Evolutionary conservation across 2,113 vertebrate species (phyloP).

Genomic region (Oreamnos americanus): DNA sequence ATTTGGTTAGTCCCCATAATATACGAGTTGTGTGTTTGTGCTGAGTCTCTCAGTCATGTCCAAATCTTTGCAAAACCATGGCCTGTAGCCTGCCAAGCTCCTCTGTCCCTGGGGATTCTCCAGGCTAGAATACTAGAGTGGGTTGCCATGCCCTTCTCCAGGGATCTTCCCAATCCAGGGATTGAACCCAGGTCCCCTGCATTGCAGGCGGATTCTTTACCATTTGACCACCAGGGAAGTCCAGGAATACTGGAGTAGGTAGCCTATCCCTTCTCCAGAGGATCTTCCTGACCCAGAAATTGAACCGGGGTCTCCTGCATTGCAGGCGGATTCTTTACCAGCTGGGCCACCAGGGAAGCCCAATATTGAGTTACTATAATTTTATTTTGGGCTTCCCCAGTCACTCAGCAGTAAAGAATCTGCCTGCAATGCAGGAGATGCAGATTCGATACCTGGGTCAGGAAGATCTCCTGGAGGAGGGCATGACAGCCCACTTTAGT

Average conservation of each 20-base stretch:
- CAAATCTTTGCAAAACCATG: background rate
- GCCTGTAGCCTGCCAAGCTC: background rate
- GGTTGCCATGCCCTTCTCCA: background rate
- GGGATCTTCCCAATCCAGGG: background rate
- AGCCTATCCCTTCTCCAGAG: background rate
- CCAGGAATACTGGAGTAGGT: background rate
- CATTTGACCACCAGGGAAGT: background rate
- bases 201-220: background rate
- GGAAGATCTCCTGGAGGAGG: background rate
- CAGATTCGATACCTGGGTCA: fast-evolving
- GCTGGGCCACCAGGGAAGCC: background rate
- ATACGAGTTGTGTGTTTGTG: background rate
- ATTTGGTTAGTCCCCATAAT: background rate
- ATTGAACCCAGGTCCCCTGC: background rate
- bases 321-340: too few relatives aligned
- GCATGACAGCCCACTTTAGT: background rate
- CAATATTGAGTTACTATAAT: background rate
- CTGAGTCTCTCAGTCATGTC: background rate
- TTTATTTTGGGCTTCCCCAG: background rate
- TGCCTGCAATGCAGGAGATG: background rate
- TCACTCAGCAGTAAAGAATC: background rate
- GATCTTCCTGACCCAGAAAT: too few relatives aligned
- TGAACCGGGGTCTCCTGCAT: too few relatives aligned
- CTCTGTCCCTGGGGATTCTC: background rate
- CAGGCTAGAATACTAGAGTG: background rate